Base-by-base conservation (phyloP, 2,113 vertebrate genomes). In the Numida meleagris region DNA sequence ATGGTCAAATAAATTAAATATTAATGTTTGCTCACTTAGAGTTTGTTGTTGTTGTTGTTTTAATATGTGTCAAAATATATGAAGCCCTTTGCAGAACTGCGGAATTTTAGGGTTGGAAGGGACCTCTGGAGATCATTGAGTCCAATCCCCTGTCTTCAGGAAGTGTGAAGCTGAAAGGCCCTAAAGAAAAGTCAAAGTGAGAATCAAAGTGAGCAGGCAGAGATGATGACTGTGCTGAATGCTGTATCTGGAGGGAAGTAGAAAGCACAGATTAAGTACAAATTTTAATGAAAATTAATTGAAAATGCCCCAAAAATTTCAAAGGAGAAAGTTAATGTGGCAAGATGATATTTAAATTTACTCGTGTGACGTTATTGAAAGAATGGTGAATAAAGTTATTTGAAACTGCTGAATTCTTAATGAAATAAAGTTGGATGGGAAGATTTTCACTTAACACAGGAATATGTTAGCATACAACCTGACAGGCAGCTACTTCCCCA, bases 401-500 rank as follows among this genome's bases (percentile, higher is more conserved):
- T 76, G 33, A 57, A 67, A 70, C 50, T 43, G 11, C 38, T 71
- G 33, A 72, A 79, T 29, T 53, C 5, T 82, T 68, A 67, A 46
- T 58, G 13, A 88, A 88, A 45, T 73, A 58, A 25, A 6, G 10
- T 12, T 50, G 11, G 20, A 58, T 15, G 62, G 27, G 40, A 92
- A 55, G 58, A 36, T 45, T 89, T 88, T 95, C 63, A 62, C 1
- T 91, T 95, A 51, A 58, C 50, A 62, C n/a, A 43, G 66, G 50
- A 87, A 46, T 27, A 17, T 14, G 46, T 82, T 89, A 19, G 36
- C 14, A 9, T 55, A 57, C 42, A 50, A 25, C 57, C n/a, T 87
- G 80, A 63, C 45, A 96, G 89, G 53, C 90, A 65, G 65, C 78
- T 93, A 75, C 61, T 95, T 89, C 40, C 57, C 51, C 5, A 18